Percentiles rank a stretch among this genome's conserved stretches.
Conservation (phyloP, 2,797 vertebrate species). For the Clarias pachynema region DNA sequence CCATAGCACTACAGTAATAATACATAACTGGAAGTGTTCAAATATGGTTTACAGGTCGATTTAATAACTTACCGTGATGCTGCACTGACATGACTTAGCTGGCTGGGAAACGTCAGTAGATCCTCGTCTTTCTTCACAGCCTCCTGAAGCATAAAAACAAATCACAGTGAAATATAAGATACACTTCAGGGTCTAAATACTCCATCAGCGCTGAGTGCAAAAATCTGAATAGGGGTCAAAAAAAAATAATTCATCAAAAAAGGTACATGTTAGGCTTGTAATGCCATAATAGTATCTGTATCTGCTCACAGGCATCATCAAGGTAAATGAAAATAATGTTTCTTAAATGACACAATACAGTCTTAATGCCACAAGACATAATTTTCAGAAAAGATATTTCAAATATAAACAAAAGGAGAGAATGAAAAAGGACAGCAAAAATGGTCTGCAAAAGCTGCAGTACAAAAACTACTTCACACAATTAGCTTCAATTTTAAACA, state of each 20-base stretch:
- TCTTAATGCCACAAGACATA: too few relatives aligned
- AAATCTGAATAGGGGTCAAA: neutral
- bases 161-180: neutral
- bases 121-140: conserved; percentile 82
- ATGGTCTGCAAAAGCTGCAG: too few relatives aligned
- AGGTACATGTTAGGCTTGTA: neutral
- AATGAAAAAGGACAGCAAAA: too few relatives aligned
- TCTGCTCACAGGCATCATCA: neutral
- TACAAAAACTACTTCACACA: too few relatives aligned
- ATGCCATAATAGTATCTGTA: neutral
- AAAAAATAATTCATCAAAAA: neutral
- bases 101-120: conserved; percentile 79
- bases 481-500: too few relatives aligned
- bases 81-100: conserved; percentile 77
- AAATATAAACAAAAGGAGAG: too few relatives aligned
- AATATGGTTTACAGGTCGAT: neutral
- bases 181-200: neutral
- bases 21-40: neutral
- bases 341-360: too few relatives aligned
- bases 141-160: conserved; percentile 73
- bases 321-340: too few relatives aligned
- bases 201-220: neutral
- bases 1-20: neutral
- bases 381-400: too few relatives aligned
- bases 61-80: conserved; percentile 76